phyloP scores from a whole-genome alignment of 2,797 vertebrate genomes.

The Emydoidea blandingii region DNA sequence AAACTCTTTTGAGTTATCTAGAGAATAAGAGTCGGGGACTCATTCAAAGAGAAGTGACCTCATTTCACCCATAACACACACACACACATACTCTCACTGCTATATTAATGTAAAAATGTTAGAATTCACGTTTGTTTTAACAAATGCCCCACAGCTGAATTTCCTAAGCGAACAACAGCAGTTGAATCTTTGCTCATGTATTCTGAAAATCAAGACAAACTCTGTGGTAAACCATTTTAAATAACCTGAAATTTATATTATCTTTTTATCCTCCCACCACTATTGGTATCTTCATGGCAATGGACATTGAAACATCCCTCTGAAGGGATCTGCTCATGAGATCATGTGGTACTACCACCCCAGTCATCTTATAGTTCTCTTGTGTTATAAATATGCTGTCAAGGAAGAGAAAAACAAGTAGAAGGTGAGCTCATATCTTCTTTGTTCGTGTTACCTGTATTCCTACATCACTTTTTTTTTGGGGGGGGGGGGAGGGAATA shows the following conservation, averaged over 20 bases:
- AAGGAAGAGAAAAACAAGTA: background rate
- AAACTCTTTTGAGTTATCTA: background rate
- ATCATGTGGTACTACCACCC: background rate
- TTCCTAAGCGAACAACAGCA: background rate
- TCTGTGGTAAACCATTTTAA: background rate
- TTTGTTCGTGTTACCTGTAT: background rate
- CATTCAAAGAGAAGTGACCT: slow-evolving; percentile 11
- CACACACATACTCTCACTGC: too few species aligned
- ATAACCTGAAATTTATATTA: accelerated
- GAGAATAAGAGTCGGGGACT: background rate
- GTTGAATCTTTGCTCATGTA: background rate
- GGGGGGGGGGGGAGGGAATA: background rate
- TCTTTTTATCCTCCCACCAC: background rate
- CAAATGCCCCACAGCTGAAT: background rate
- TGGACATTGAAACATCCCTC: background rate
- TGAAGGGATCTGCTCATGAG: background rate
- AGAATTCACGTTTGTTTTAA: background rate
- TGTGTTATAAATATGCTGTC: background rate
- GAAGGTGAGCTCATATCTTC: background rate
- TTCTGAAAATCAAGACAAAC: background rate
- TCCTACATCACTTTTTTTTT: background rate
- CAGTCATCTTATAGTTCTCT: background rate
- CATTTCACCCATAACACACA: background rate
- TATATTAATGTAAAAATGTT: background rate
- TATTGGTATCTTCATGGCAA: background rate